A percentile compares a stretch with the other conserved stretches of the same genome.
Evolutionary conservation across 2,113 vertebrate species (phyloP).

Genomic region (human): GRCh38 chr3:12129001-12129500

Average conservation of each 20-base stretch:
- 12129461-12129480: background rate
- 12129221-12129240: background rate
- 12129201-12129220: background rate
- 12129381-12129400: background rate
- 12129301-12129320: background rate
- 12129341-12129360: slow-evolving; percentile 5
- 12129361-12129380: background rate
- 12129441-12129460: background rate
- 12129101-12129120: no score
- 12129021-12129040: slow-evolving; percentile 14
- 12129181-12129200: background rate
- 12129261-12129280: background rate
- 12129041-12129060: background rate
- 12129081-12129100: no score
- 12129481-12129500: background rate
- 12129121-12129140: background rate
- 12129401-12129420: background rate
- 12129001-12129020: background rate
- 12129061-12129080: no score
- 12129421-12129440: background rate
- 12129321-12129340: background rate
- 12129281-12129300: background rate
- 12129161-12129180: background rate
- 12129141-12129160: background rate
- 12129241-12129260: background rate